phyloP scores from a whole-genome alignment of 2,113 vertebrate genomes.

The pig (Sus scrofa) region DNA sequence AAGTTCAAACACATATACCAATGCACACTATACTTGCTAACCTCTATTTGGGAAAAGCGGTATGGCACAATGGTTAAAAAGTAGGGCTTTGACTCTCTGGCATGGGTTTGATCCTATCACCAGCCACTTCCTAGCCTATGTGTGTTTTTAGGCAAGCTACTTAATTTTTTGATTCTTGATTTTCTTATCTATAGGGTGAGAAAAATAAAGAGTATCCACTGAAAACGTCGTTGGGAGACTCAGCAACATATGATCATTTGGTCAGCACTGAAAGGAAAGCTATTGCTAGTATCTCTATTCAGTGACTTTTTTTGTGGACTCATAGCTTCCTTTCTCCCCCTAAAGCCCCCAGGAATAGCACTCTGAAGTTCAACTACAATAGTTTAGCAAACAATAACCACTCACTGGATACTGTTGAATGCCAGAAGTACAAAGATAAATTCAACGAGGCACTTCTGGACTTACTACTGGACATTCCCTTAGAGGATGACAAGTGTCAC shows the following conservation, averaged over 20 bases:
- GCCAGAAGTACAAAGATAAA: neutral
- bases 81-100: neutral
- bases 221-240: neutral
- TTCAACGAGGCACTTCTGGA: neutral
- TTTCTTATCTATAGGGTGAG: conserved; percentile 35
- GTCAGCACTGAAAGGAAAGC: neutral
- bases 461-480: neutral
- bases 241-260: neutral
- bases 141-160: neutral
- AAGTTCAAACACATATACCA: neutral
- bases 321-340: neutral
- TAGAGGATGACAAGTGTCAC: neutral
- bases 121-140: neutral
- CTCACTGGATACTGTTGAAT: neutral
- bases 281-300: neutral
- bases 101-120: neutral
- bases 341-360: neutral
- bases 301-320: neutral
- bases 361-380: neutral
- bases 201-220: neutral
- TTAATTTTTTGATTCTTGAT: conserved; percentile 22
- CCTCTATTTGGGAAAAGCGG: neutral
- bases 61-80: neutral
- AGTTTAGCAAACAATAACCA: neutral
- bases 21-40: neutral